Base-by-base conservation (phyloP, 2,888 invertebrate genomes). In the Watsonalla binaria region DNA sequence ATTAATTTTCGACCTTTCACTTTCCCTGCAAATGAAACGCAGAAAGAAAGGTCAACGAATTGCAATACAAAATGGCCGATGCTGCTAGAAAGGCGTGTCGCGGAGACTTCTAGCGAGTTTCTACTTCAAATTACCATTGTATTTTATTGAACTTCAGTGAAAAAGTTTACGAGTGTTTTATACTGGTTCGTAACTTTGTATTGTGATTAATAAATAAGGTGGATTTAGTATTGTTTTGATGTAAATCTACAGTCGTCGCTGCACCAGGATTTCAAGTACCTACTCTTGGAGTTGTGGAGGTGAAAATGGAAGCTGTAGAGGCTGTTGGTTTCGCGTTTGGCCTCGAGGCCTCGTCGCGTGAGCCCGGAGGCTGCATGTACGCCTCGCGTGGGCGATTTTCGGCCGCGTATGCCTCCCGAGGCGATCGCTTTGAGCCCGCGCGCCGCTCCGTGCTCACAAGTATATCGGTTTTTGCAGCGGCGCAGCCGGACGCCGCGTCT, bases 121-220 rank as follows among this genome's bases (percentile, higher is more conserved):
- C 83, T 70, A 67, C 77, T 74, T 11, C 11, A 75, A 74, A 72
- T 75, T 75, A 76, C 80, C 69, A 65, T 70, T 42, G 42, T 42
- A 42, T 42, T 35, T 37, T 42, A 42, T 83, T 81, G 80, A 86
- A 86, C 86, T 84, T 81, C 87, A 82, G 90, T 90, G 89, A 84
- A 89, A 80, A 83, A 68, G 86, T 86, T 86, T 78, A 76, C 86
- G 49, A 49, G 89, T 90, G 90, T 86, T 79, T 76, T 73, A 66
- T 80, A 78, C 90, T 90, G 90, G 90, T 90, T 85, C 90, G 90
- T 90, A 90, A 90, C 90, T 82, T 89, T 88, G 85, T 86, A 80
- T 90, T 90, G 89, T 89, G 89, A 81, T 87, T 81, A 80, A 53
- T 66, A 68, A 75, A 81, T 89, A 85, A 86, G 83, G 87, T 89